Percentiles rank a stretch among this genome's conserved stretches.
These are phyloP conservation scores for Bombyx mori DNA, from an alignment of 1,140 invertebrate species.

Conservation along the genomic window DNA sequence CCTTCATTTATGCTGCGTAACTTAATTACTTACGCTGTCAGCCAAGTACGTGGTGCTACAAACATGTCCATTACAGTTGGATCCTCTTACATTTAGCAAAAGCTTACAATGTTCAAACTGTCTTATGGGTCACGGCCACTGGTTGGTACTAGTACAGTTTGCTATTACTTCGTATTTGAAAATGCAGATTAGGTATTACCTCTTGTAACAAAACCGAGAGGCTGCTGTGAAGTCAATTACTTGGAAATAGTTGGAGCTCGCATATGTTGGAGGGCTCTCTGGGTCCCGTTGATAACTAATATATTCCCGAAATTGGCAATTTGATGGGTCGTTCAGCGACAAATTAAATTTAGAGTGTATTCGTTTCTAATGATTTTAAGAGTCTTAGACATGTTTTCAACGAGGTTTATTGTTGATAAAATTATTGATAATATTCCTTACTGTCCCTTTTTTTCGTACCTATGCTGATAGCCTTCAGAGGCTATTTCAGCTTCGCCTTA, in stretches of 20 bases:
- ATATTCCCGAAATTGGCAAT: constrained; percentile 40
- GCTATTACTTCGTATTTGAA: constrained; percentile 55
- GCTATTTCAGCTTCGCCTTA: too few species aligned
- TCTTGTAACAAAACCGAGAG: constrained; percentile 35
- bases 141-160: constrained; percentile 23
- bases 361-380: too few species aligned
- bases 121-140: constrained; percentile 30
- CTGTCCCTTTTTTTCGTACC: too few species aligned
- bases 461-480: too few species aligned
- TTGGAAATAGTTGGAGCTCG: constrained; percentile 52
- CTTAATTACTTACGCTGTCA: constrained; percentile 59
- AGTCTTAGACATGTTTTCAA: too few species aligned
- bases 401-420: too few species aligned
- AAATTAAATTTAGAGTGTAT: constrained; percentile 17
- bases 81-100: constrained; percentile 7
- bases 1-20: constrained; percentile 56
- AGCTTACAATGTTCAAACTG: background rate
- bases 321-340: constrained; percentile 12
- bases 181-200: constrained; percentile 63
- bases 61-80: constrained; percentile 26
- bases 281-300: constrained; percentile 32
- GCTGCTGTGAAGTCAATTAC: constrained; percentile 55
- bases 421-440: too few species aligned
- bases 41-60: constrained; percentile 31
- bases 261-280: constrained; percentile 41